These are phyloP conservation scores for Amphiduros pacificus DNA, from an alignment of 2,888 invertebrate genomes.

Conservation along the genomic window DNA sequence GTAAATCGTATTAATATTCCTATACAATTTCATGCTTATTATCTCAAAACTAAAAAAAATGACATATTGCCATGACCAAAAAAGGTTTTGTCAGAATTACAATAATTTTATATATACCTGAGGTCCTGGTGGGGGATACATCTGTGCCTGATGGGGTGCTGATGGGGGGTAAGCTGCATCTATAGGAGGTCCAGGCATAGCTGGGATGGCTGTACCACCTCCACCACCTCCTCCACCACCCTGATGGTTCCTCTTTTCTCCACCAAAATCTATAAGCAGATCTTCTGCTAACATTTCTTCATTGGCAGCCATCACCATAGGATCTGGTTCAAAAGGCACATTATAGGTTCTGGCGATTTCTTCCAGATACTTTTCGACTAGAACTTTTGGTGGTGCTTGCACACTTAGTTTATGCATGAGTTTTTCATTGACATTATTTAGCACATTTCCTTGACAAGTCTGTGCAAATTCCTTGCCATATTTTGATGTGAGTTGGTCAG, in stretches of 20 bases:
- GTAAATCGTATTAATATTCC: no score
- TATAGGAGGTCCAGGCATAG: not conserved
- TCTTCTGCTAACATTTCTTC: conserved; percentile 46
- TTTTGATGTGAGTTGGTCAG: conserved; percentile 85
- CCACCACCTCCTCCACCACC: conserved; percentile 19
- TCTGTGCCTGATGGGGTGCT: not conserved
- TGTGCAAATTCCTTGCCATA: conserved; percentile 83
- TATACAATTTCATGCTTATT: no score
- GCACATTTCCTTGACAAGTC: conserved; percentile 22
- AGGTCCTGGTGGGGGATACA: not conserved
- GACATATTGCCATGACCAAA: no score
- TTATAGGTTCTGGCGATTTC: conserved; percentile 96
- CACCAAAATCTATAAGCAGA: conserved; percentile 45
- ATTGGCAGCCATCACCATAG: conserved; percentile 59
- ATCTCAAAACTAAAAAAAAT: no score
- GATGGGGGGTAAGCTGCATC: no score
- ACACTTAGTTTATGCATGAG: conserved; percentile 71
- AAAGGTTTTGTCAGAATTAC: no score
- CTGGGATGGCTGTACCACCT: not conserved
- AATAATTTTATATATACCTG: not conserved
- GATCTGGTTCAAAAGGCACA: conserved; percentile 93
- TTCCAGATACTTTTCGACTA: conserved; percentile 89
- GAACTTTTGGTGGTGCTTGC: conserved; percentile 88
- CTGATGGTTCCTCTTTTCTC: conserved; percentile 29
- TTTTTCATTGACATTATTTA: conserved; percentile 82